These are phyloP conservation scores for Carposina sasakii DNA, from an alignment of 1,140 invertebrate genomes.

Conservation along the genomic window DNA sequence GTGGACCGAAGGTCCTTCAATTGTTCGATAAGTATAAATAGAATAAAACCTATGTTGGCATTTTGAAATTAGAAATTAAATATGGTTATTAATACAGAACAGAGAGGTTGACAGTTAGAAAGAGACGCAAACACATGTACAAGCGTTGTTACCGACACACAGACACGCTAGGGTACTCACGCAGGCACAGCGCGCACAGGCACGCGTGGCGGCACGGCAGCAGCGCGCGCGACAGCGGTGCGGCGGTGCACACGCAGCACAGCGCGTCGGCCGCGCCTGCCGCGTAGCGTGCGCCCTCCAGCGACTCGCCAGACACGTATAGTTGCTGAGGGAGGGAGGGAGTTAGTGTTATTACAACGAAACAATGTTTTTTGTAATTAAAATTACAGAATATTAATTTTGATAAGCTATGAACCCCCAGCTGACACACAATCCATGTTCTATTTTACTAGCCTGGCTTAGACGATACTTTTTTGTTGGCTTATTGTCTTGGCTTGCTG, in stretches of 20 bases:
- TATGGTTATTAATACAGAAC: background rate
- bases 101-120: background rate
- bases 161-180: conserved; percentile 43
- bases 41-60: no score
- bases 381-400: no score
- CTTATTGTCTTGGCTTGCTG: no score
- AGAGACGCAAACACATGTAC: background rate
- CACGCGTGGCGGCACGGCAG: conserved; percentile 88
- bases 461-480: no score
- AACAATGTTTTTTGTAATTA: no score
- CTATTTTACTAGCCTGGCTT: no score
- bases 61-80: no score
- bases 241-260: conserved; percentile 86
- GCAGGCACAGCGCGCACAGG: conserved; percentile 84
- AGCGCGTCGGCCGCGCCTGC: conserved; percentile 74
- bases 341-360: no score
- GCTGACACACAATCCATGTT: no score
- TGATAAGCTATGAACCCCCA: no score
- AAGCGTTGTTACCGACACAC: background rate
- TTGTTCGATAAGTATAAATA: no score
- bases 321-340: conserved; percentile 82
- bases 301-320: conserved; percentile 75
- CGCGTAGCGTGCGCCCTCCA: conserved; percentile 76
- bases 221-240: conserved; percentile 82
- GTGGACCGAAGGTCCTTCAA: no score